Evolutionary conservation across 1,140 invertebrate genomes (phyloP), one percentile per base, ranked within the genome.

Genomic region (Macrotrachela quadricornifera): DNA sequence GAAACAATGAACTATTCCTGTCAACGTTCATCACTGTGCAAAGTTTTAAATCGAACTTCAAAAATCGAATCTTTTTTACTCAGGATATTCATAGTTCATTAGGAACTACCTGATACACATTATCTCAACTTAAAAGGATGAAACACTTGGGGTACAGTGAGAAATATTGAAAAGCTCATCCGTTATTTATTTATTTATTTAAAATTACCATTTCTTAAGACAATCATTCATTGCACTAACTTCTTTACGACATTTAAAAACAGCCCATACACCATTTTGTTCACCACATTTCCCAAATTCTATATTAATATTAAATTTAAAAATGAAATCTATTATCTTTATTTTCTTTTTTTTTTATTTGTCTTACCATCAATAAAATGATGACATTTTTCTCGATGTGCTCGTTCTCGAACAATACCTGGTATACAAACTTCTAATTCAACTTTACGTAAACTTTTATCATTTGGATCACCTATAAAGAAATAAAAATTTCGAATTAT

Each of bases 371-470:
- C 10, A n/a, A 13, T 41, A 10, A 41, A 41, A 13, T 41, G 1
- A 11, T 13, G n/a, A 17, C 51, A 53, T 40, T 53, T 53, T 42
- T 47, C 51, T 36, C 46, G 51, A 53, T 53, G 45, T 42, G 51
- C 51, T 21, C 51, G 15, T 30, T 53, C 46, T 43, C 44, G 46
- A 16, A 53, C 15, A 62, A 80, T 77, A 68, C 83, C 80, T 2
- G 83, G 79, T 64, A 88, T 80, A 40, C 86, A 60, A 44, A 87
- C 76, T 62, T 86, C 80, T 36, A 67, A 68, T 71, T 88, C 85
- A 1, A 86, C 79, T 74, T 79, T 83, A 62, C 84, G 72, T 48
- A 88, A 66, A 15, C 61, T 70, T 60, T 60, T 73, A 64, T 85
- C 82, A 61, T 83, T 69, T 11, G 85, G 85, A 74, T 88, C 82